These are phyloP conservation scores for Thaleichthys pacificus DNA, from an alignment of 2,797 vertebrate species.

Conservation along the genomic window DNA sequence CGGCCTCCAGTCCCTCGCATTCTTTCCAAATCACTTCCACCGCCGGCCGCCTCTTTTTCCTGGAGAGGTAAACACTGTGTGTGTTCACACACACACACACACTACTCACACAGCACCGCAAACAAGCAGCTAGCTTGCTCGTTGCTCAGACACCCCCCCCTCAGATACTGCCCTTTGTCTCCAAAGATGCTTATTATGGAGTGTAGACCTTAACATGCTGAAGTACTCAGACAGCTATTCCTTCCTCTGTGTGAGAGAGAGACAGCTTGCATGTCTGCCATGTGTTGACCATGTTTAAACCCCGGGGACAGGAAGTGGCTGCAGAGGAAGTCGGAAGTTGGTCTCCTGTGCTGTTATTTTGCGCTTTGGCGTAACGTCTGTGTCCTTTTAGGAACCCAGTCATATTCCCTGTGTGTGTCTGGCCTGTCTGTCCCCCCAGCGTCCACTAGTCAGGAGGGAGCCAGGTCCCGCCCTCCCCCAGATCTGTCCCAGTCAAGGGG, in stretches of 20 bases:
- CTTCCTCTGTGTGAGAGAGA: conserved; percentile 45
- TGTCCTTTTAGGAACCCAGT: too few relatives aligned
- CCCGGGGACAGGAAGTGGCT: background rate
- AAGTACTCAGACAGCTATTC: conserved; percentile 58
- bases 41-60: conserved; percentile 35
- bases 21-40: conserved; percentile 81
- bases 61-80: conserved; percentile 51
- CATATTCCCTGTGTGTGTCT: too few relatives aligned
- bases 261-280: conserved; percentile 17
- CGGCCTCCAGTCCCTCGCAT: conserved; percentile 70
- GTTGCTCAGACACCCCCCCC: conserved; percentile 21
- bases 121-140: conserved; percentile 8
- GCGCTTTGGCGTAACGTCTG: background rate
- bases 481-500: background rate
- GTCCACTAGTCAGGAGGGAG: too few relatives aligned
- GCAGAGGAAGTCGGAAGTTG: background rate
- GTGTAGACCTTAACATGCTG: background rate
- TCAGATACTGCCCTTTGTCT: conserved; percentile 7
- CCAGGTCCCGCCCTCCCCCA: too few relatives aligned
- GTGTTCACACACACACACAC: background rate
- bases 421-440: too few relatives aligned
- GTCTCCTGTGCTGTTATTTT: background rate
- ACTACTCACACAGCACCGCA: conserved; percentile 40
- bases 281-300: conserved; percentile 2
- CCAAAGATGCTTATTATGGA: background rate